A percentile compares a stretch with the other conserved stretches of the same genome.
These are phyloP conservation scores for Propithecus perrieri DNA, from an alignment of 2,797 vertebrate species.

Conservation along the genomic window DNA sequence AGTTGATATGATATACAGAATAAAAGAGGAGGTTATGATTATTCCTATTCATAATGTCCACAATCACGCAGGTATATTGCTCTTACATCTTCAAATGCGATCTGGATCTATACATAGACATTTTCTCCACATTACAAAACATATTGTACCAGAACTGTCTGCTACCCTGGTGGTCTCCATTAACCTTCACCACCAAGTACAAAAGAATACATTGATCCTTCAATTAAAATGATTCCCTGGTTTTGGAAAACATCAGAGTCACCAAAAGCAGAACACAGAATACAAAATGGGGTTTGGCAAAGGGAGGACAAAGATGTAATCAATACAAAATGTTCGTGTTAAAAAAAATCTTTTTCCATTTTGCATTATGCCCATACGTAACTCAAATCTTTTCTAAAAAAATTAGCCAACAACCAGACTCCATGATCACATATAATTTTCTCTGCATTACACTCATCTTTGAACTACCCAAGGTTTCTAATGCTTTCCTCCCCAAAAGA, in stretches of 20 bases:
- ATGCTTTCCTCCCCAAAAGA: background rate
- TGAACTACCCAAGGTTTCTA: conserved; percentile 18
- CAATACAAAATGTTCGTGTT: conserved; percentile 33
- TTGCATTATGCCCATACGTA: background rate
- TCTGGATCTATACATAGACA: background rate
- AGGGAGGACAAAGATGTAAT: conserved; percentile 37
- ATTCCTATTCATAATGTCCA: background rate
- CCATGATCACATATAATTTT: background rate
- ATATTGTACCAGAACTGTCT: background rate
- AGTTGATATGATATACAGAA: background rate
- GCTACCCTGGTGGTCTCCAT: conserved; percentile 1
- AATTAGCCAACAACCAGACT: background rate
- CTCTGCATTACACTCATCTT: background rate
- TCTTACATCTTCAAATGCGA: background rate
- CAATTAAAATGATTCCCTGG: conserved; percentile 26
- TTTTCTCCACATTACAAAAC: conserved; percentile 52
- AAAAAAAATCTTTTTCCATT: background rate
- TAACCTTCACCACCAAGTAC: conserved; percentile 51
- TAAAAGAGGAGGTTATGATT: background rate
- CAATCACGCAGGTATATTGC: background rate
- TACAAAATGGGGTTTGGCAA: conserved; percentile 49
- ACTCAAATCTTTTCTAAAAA: background rate
- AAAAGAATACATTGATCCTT: conserved; percentile 50
- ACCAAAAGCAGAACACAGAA: conserved; percentile 49
- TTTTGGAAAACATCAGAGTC: conserved; percentile 44